Evolutionary conservation across 2,797 vertebrate genomes (phyloP).

Genomic region (Fundulus diaphanus): DNA sequence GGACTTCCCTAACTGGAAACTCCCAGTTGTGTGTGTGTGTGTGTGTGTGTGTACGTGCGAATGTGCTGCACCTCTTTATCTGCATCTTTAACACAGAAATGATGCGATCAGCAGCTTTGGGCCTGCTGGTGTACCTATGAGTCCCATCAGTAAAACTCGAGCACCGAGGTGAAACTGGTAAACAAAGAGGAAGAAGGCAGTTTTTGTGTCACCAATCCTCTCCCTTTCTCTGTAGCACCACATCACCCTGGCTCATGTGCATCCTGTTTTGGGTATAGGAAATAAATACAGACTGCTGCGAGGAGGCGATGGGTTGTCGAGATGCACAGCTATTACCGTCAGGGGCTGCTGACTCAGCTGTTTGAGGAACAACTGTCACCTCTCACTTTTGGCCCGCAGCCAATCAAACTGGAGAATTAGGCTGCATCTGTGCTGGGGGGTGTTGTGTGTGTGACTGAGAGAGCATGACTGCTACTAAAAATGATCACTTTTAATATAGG

Average conservation of each 20-base stretch:
- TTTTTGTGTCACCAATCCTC: slow-evolving; percentile 16
- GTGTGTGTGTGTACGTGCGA: neutral
- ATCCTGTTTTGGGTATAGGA: slow-evolving; percentile 32
- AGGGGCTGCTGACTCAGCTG: slow-evolving; percentile 77
- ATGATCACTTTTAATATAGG: slow-evolving; percentile 15
- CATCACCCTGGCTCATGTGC: neutral
- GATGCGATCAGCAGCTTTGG: slow-evolving; percentile 11
- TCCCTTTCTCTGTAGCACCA: neutral
- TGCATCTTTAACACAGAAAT: neutral
- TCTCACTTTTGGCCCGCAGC: slow-evolving; percentile 38
- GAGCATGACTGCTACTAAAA: slow-evolving; percentile 6
- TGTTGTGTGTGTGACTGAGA: neutral
- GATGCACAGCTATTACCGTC: slow-evolving; percentile 58
- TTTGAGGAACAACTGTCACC: slow-evolving; percentile 64
- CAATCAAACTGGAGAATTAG: slow-evolving; percentile 58
- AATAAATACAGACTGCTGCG: slow-evolving; percentile 39
- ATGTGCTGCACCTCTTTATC: neutral
- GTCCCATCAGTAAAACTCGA: slow-evolving; percentile 6
- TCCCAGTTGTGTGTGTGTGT: neutral
- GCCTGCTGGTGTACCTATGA: slow-evolving; percentile 30
- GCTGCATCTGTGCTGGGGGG: slow-evolving; percentile 12
- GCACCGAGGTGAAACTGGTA: slow-evolving; percentile 36
- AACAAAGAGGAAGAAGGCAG: slow-evolving; percentile 26
- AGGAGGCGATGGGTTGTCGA: slow-evolving; percentile 47
- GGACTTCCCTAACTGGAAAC: slow-evolving; percentile 60